Base-by-base conservation (phyloP, 53 echinoderm and acorn worm species). In the Temnopleurus reevesii region DNA sequence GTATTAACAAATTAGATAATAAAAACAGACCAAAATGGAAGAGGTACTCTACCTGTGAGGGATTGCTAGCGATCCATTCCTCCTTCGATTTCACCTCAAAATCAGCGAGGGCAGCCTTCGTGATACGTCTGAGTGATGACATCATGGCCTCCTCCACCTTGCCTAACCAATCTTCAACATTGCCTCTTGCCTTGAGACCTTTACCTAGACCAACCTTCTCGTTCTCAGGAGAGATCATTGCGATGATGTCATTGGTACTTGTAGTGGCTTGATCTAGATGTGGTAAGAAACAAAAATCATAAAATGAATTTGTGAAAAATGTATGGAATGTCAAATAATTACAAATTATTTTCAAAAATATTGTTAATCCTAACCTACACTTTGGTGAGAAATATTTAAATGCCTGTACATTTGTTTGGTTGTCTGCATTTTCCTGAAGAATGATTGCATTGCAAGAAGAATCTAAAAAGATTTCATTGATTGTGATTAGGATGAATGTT, bases 61-160 rank as follows among this genome's bases (percentile, higher is more conserved):
- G 92, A 53, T 98, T 93, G 82, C 89, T 93, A 7, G 94, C 93
- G 24, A 95, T 92, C 99, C 99, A 98, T 53, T 98, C 99, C 49
- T 93, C 93, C 90, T 92, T 92, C 12, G 95, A 90, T 47, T 91
- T 94, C 25, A 89, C 76, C 61, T 96, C 96, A 58, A 79, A 94
- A 89, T 98, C 99, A 49, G 91, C 89, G 15, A 98, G 91, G 5
- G 99, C 94, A 4, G 91, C 93, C 81, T 98, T 98, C 63, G 99
- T 98, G 85, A 95, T 92, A 27, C 94, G 91, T 12, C 95, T 91
- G 12, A 96, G 91, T 1, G 99, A 96, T 4, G 86, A 55, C 35
- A 98, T 93, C 99, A 98, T 96, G 89, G 93, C 94, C 54, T 96
- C 99, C 76, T 98, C 96, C 25, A 96, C 95, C 55, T 98, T 98